Base-by-base conservation (phyloP, 1,140 invertebrate species). In the Dolichoris vasculosae region DNA sequence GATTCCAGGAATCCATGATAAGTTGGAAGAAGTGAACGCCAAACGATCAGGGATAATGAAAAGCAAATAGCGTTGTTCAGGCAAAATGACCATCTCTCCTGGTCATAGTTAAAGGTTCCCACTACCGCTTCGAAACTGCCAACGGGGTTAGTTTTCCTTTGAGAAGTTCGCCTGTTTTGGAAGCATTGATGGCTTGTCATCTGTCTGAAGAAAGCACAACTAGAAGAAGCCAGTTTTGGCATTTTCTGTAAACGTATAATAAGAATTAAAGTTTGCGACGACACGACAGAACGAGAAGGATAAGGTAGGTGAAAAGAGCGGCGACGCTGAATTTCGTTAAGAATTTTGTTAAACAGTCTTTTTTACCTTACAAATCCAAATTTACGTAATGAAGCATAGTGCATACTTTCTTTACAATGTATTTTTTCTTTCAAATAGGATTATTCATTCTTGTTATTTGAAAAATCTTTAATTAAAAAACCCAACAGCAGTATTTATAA, bases 21-120 rank as follows among this genome's bases (percentile, higher is more conserved):
- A 8, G 48, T 17, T 51, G 11, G 32, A 71, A 59, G n/a, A 23
- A 40, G 30, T 32, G 63, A 0, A 17, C 67, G 15, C 9, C 23
- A 26, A 69, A 48, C 30, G 55, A 55, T 43, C 81, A 48, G 30
- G 30, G 48, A 75, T 71, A 83, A 83, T 63, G 73, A 83, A 83
- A 83, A 77, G 82, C 35, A 77, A 83, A 77, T 77, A 83, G 40
- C 17, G 40, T 17, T 17, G 51, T 26, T 30, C 20, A 64, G 82
- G 35, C 38, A 55, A 77, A 83, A 40, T 77, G 71, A 83, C 82
- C 82, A 83, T 64, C 73, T 83, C 13, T 26, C 51, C 32, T 40
- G n/a, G 30, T 30, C 75, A n/a, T 2, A 67, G 35, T 8, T 63
- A 11, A 63, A 30, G 48, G 48, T 9, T 51, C 8, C 48, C 15